Conservation (phyloP, 2,113 vertebrate species). For the Tiliqua scincoides region DNA sequence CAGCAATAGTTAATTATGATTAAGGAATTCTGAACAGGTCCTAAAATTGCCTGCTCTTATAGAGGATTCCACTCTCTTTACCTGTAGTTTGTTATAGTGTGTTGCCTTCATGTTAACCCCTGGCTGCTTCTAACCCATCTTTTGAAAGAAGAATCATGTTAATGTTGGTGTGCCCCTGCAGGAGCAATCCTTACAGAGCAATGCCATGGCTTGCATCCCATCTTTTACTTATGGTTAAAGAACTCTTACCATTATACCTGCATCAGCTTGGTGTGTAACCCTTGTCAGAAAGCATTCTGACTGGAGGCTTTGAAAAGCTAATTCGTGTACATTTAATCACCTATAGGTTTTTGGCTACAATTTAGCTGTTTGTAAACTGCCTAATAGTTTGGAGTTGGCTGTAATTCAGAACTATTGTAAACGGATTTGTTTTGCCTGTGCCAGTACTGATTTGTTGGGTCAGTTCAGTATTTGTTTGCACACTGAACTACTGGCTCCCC, state of each 20-base stretch:
- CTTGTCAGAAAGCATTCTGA: not conserved
- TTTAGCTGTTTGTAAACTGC: not conserved
- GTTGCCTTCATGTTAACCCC: not conserved
- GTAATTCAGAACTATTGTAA: not conserved
- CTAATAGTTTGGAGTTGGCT: not conserved
- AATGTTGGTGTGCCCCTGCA: not conserved
- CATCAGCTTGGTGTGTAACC: not conserved
- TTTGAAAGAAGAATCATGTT: not conserved
- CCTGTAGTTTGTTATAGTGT: not conserved
- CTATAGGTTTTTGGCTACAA: not conserved
- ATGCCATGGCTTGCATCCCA: not conserved
- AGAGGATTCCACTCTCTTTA: no score
- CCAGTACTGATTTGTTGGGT: not conserved
- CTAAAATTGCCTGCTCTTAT: not conserved
- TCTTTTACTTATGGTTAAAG: not conserved
- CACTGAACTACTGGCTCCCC: not conserved
- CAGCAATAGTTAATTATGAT: not conserved
- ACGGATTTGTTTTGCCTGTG: not conserved
- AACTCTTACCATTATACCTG: not conserved
- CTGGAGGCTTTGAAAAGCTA: not conserved
- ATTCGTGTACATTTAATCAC: not conserved
- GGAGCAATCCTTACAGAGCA: not conserved
- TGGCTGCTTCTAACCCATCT: not conserved
- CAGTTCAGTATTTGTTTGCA: not conserved
- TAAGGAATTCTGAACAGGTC: not conserved